Evolutionary conservation across 1,140 invertebrate species (phyloP), one percentile per base, ranked within the genome.

Genomic region (Meteorus sp.): DNA sequence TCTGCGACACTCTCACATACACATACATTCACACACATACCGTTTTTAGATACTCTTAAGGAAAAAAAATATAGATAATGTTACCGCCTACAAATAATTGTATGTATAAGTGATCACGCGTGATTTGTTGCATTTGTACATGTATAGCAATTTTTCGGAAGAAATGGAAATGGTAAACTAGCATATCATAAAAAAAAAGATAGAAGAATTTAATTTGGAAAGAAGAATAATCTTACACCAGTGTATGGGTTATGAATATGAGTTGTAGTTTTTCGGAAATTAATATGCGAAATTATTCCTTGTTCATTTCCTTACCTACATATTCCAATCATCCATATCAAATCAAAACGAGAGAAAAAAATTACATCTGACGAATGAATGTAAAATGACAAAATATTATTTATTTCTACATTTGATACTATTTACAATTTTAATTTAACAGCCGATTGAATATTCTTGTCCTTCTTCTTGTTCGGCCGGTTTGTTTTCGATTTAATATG

Each of bases 381-480:
- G 35, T 50, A 45, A 35, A 56, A 56, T 29, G 20, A 56, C 4
- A 22, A 31, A 9, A 20, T 44, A 13, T 35, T 64, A 43, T 61
- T 47, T 19, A 29, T 35, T 35, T 50, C 3, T 27, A 23, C 50
- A 44, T 54, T 43, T 33, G 66, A 68, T 31, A 70, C 63, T 66
- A 68, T 65, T 73, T 81, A 84, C 54, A 84, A 72, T 68, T 84
- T 85, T 11, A 84, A 59, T 67, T 79, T 83, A 11, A 78, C 74
- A 2, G 80, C 81, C 11, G 76, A 75, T 25, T 76, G 13, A 19
- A 35, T 6, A 15, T 63, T 51, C 59, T 75, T 76, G 20, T 75
- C 60, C 59, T 79, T 79, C 45, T 74, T 77, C 43, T 71, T 75
- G 3, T 56, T 66, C 39, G 56, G 9, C 37, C 55, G 45, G 11